Evolutionary conservation across 2,797 vertebrate species (phyloP).

Genomic region (Squalus acanthias): DNA sequence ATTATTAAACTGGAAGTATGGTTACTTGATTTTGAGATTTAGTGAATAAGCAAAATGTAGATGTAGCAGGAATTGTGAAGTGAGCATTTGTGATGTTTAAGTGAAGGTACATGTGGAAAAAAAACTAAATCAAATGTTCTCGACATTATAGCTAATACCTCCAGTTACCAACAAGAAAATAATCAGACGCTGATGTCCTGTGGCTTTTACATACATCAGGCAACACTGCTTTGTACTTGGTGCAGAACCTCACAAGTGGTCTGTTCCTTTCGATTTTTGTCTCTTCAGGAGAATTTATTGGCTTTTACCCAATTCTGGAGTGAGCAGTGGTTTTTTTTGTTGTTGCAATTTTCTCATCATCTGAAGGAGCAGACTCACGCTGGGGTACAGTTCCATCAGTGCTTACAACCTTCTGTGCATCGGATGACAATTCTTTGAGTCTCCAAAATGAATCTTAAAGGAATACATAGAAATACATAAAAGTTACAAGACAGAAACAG

Average conservation of each 20-base stretch:
- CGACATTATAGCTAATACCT: no score
- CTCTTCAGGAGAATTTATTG: not conserved
- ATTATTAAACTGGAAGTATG: no score
- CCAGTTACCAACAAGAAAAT: no score
- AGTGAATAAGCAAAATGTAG: no score
- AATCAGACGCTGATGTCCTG: no score
- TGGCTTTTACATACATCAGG: no score
- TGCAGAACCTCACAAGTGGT: not conserved
- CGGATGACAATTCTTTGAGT: not conserved
- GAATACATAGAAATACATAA: not conserved
- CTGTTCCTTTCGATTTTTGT: not conserved
- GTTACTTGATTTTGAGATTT: no score
- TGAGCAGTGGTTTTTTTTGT: not conserved
- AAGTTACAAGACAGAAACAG: not conserved
- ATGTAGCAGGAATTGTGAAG: no score
- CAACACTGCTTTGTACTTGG: not conserved
- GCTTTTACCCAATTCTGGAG: not conserved
- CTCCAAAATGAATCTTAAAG: not conserved
- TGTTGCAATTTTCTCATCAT: not conserved
- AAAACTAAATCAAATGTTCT: no score
- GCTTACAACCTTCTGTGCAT: not conserved
- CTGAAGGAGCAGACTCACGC: not conserved
- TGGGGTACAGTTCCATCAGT: not conserved
- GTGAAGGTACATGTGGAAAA: no score
- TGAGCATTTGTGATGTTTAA: no score